Percentiles rank a stretch among this genome's conserved stretches.
These are phyloP conservation scores for Chloropsis hardwickii DNA, from an alignment of 2,113 vertebrate species.

Conservation along the genomic window DNA sequence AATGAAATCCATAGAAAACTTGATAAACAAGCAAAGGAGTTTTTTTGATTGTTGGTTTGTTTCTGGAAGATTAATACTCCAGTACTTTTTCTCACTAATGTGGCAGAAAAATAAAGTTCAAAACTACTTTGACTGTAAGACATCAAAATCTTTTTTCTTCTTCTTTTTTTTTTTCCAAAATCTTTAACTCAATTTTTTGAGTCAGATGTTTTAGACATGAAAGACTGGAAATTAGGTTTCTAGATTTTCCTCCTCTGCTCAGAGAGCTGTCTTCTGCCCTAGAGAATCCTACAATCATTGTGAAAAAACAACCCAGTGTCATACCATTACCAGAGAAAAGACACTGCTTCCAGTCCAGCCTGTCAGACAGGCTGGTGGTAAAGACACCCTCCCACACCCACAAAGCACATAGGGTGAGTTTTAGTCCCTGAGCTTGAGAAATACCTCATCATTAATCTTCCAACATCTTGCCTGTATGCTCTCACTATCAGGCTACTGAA, in stretches of 20 bases:
- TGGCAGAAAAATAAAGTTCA: neutral
- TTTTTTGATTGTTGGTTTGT: neutral
- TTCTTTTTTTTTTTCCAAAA: neutral
- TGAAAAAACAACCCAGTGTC: no score
- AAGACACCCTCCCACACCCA: neutral
- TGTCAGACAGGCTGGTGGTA: neutral
- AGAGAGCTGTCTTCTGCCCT: neutral
- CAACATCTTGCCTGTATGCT: neutral
- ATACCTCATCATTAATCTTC: neutral
- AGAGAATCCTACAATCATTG: neutral
- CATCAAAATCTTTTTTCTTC: rapidly evolving
- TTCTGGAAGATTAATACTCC: neutral
- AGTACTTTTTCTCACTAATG: neutral
- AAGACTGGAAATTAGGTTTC: neutral
- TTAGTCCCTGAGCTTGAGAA: neutral
- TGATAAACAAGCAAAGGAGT: neutral
- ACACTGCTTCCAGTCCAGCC: neutral
- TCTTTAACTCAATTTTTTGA: neutral
- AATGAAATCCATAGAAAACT: neutral
- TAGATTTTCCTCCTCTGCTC: neutral
- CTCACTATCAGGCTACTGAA: neutral
- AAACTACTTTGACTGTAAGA: neutral
- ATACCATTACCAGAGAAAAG: neutral
- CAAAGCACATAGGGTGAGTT: neutral
- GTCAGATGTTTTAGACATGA: neutral